These are phyloP conservation scores for Phasianus colchicus DNA, from an alignment of 2,113 vertebrate species.

Conservation along the genomic window DNA sequence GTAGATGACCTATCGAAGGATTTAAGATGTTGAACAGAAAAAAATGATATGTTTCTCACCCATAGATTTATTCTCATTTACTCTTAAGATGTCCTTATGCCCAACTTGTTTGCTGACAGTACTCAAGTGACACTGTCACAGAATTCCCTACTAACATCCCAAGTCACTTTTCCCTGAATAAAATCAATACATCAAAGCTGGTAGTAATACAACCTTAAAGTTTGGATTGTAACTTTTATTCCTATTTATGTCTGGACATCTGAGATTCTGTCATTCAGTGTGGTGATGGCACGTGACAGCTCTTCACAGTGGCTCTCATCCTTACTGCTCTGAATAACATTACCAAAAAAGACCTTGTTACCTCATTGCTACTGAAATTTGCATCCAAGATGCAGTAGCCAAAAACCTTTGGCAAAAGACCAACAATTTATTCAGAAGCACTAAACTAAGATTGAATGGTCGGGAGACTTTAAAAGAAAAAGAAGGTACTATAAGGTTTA, in stretches of 20 bases:
- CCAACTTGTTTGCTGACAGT: neutral
- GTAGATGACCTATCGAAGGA: neutral
- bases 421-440: too few species aligned
- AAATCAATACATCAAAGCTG: neutral
- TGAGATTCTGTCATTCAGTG: neutral
- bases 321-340: neutral
- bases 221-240: neutral
- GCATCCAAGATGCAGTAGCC: too few species aligned
- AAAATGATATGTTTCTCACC: neutral
- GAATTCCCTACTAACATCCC: neutral
- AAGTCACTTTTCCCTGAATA: neutral
- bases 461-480: too few species aligned
- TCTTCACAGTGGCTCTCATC: neutral
- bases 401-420: too few species aligned
- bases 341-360: neutral
- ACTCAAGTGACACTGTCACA: neutral
- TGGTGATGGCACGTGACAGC: neutral
- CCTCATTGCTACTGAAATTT: neutral
- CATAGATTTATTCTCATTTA: neutral
- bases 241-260: too few species aligned
- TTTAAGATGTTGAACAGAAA: neutral
- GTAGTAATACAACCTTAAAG: neutral
- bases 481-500: too few species aligned
- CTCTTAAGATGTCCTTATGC: neutral
- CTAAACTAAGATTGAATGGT: too few species aligned